Percentiles rank a stretch among this genome's conserved stretches.
Conservation (phyloP, 1,140 invertebrate species). For the Holcopasites calliopsidis region DNA sequence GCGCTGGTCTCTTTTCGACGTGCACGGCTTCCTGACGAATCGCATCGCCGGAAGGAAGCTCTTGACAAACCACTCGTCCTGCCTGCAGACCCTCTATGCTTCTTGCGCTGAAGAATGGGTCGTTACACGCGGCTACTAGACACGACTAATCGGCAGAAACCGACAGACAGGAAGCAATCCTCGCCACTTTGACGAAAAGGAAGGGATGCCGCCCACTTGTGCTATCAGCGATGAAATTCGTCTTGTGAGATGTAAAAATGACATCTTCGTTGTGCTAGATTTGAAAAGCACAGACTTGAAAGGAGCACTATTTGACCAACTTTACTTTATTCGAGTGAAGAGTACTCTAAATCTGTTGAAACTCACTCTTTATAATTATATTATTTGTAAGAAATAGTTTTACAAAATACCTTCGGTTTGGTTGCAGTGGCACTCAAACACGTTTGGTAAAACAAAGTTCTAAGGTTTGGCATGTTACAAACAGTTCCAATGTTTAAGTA, state of each 20-base stretch:
- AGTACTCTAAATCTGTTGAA: no score
- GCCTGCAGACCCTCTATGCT: conserved; percentile 41
- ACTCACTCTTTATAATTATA: no score
- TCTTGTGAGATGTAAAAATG: background rate
- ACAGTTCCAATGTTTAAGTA: no score
- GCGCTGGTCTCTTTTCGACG: conserved; percentile 43
- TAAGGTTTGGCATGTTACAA: no score
- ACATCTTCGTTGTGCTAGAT: no score
- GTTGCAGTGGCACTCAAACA: no score
- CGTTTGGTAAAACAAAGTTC: no score
- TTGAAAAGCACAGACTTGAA: no score
- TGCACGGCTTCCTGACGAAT: conserved; percentile 53
- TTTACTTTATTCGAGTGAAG: no score
- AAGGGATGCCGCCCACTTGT: background rate
- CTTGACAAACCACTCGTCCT: conserved; percentile 63
- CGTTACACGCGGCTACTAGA: conserved; percentile 18
- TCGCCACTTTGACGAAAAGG: conserved; percentile 4
- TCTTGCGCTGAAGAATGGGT: conserved; percentile 41
- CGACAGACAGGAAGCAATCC: conserved; percentile 42
- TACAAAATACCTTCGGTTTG: no score
- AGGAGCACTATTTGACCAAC: no score
- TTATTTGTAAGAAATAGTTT: no score
- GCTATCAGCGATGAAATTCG: background rate
- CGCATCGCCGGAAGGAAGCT: conserved; percentile 68
- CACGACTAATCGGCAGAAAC: conserved; percentile 37